Evolutionary conservation across 2,888 invertebrate species (phyloP).

Genomic region (Aphelenchoides bicaudatus): DNA sequence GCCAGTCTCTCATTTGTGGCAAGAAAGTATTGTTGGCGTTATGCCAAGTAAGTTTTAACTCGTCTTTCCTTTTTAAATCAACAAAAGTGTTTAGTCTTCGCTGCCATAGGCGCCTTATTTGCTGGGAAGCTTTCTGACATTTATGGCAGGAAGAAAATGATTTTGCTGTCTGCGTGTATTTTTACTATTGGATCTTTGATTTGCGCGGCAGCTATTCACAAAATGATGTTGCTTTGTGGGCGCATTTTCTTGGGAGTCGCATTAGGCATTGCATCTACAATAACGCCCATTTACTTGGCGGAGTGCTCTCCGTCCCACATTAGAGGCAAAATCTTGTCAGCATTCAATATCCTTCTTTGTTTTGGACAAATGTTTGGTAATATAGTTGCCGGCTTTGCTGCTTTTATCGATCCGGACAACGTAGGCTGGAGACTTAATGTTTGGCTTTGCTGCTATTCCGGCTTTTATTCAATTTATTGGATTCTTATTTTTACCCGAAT

Average conservation of each 20-base stretch:
- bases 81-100: constrained; percentile 7
- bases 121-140: constrained; percentile 64
- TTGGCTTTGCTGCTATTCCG: constrained; percentile 66
- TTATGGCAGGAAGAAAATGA: constrained; percentile 65
- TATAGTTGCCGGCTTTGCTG: constrained; percentile 64
- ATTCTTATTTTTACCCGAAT: constrained; percentile 67
- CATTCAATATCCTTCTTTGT: constrained; percentile 65
- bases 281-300: constrained; percentile 67
- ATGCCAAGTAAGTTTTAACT: constrained; percentile 37
- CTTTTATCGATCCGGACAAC: constrained; percentile 59
- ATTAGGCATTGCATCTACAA: constrained; percentile 62
- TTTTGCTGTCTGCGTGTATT: constrained; percentile 64
- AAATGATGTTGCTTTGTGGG: constrained; percentile 27
- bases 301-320: constrained; percentile 65
- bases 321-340: constrained; percentile 64
- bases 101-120: constrained; percentile 30
- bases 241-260: constrained; percentile 37
- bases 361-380: constrained; percentile 66
- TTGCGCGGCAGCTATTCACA: constrained; percentile 46
- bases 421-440: constrained; percentile 66
- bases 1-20: constrained; percentile 47
- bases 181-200: constrained; percentile 65
- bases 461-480: constrained; percentile 65
- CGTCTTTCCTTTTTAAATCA: background rate
- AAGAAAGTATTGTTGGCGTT: constrained; percentile 50